Percentiles rank a stretch among this genome's conserved stretches.
Evolutionary conservation across 1,140 invertebrate species (phyloP).

Genomic region (Plodia interpunctella): DNA sequence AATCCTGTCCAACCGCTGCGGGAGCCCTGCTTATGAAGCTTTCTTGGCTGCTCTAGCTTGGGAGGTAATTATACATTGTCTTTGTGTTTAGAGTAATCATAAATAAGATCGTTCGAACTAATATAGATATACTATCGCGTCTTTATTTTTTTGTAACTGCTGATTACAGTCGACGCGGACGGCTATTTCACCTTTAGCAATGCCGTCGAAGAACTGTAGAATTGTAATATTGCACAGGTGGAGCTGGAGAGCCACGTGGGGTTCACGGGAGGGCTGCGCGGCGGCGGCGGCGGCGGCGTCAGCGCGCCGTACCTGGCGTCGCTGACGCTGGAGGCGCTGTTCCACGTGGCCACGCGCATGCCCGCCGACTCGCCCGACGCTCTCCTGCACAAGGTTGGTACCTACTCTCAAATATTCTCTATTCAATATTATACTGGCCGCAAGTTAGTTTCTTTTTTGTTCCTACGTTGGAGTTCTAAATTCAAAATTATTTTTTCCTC

Average conservation of each 20-base stretch:
- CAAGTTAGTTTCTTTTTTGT: no score
- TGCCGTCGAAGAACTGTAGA: no score
- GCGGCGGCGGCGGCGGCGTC: conserved; percentile 92
- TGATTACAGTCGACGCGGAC: no score
- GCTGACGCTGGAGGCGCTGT: conserved; percentile 92
- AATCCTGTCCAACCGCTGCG: conserved; percentile 86
- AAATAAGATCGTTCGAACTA: no score
- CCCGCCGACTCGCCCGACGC: conserved; percentile 91
- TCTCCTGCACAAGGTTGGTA: conserved; percentile 90
- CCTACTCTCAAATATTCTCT: no score
- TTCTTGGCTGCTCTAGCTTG: conserved; percentile 97
- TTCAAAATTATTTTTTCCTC: no score
- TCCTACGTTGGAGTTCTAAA: no score
- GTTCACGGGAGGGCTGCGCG: conserved; percentile 95
- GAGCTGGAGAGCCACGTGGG: conserved; percentile 97
- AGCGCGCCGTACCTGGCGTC: conserved; percentile 98
- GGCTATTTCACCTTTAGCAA: no score
- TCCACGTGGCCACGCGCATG: conserved; percentile 99
- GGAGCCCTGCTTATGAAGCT: conserved; percentile 94
- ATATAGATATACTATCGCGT: no score
- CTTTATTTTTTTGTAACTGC: no score
- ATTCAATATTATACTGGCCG: no score
- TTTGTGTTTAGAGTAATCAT: no score
- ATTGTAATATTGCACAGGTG: conserved; percentile 71
- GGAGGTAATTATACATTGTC: conserved; percentile 83